Percentiles rank a stretch among this genome's conserved stretches.
phyloP scores from a whole-genome alignment of 2,888 invertebrate genomes.

The Fabriciana adippe region DNA sequence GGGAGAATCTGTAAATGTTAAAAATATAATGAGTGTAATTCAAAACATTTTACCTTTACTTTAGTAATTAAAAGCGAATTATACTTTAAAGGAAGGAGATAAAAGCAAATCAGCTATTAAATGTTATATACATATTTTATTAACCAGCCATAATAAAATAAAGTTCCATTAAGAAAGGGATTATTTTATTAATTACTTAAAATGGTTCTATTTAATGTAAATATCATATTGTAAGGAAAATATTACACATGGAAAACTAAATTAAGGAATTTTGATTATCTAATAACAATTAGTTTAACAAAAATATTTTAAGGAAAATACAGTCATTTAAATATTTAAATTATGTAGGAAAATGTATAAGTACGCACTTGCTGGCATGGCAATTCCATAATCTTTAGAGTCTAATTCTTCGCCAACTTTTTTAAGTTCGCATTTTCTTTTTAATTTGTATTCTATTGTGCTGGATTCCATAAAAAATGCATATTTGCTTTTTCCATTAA shows the following conservation, averaged over 20 bases:
- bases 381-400: slow-evolving; percentile 92
- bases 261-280: too few species aligned
- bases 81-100: too few species aligned
- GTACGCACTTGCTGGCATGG: slow-evolving; percentile 88
- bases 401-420: slow-evolving; percentile 92
- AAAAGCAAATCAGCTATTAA: too few species aligned
- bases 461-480: slow-evolving; percentile 99
- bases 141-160: too few species aligned
- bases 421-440: slow-evolving; percentile 90
- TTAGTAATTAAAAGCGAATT: too few species aligned
- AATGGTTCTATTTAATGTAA: too few species aligned
- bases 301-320: background rate
- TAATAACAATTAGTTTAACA: too few species aligned
- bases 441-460: slow-evolving; percentile 94
- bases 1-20: slow-evolving; percentile 82
- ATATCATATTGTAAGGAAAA: too few species aligned
- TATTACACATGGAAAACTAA: too few species aligned
- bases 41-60: background rate
- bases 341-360: background rate
- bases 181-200: too few species aligned
- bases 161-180: too few species aligned
- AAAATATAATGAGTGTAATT: background rate
- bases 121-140: too few species aligned
- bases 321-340: background rate
- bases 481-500: slow-evolving; percentile 81